These are phyloP conservation scores for Argyra leucocephala DNA, from an alignment of 2,888 invertebrate genomes.

Conservation along the genomic window DNA sequence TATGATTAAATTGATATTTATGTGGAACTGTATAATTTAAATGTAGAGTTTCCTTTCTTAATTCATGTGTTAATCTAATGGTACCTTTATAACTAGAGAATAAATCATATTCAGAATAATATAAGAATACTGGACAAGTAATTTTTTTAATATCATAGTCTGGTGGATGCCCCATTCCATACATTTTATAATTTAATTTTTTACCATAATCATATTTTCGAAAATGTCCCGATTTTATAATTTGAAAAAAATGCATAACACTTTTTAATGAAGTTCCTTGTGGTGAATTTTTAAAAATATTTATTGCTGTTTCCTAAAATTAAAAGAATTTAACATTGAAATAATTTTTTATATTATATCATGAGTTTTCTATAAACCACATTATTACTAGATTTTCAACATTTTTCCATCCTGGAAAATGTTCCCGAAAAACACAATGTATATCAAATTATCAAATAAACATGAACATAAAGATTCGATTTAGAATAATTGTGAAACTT, in stretches of 20 bases:
- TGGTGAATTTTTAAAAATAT: constrained; percentile 22
- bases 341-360: no score
- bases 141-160: constrained; percentile 36
- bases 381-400: no score
- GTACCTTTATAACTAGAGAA: not conserved
- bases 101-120: constrained; percentile 37
- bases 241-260: constrained; percentile 40
- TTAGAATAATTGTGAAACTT: no score
- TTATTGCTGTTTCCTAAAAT: not conserved
- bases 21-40: not conserved
- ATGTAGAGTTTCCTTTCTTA: not conserved
- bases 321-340: not conserved
- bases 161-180: constrained; percentile 27
- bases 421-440: no score
- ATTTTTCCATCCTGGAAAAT: no score
- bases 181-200: not conserved
- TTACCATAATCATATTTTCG: constrained; percentile 38
- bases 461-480: no score
- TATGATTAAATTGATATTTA: not conserved
- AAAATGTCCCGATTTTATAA: constrained; percentile 38
- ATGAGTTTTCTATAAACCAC: no score
- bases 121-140: constrained; percentile 35
- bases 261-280: constrained; percentile 40
- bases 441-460: no score
- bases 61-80: not conserved